These are phyloP conservation scores for Paguma larvata DNA, from an alignment of 2,797 vertebrate genomes.

Conservation along the genomic window DNA sequence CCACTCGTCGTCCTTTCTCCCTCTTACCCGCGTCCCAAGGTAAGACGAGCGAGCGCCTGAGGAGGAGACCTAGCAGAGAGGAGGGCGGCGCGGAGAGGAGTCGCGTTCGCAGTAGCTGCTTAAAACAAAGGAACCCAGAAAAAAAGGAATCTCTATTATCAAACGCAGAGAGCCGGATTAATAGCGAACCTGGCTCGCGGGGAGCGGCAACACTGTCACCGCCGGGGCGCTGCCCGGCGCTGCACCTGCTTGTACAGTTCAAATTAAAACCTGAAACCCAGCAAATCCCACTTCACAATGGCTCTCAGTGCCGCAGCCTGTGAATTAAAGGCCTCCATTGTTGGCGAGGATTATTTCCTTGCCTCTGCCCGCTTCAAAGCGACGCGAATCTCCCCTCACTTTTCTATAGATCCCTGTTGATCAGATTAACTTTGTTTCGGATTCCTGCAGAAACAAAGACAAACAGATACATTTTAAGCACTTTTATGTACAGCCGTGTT, in stretches of 20 bases:
- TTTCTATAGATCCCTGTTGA: conserved; percentile 89
- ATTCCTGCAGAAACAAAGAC: conserved; percentile 89
- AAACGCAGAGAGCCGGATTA: not conserved
- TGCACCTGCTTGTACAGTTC: conserved; percentile 95
- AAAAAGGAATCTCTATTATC: not conserved
- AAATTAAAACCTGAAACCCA: conserved; percentile 95
- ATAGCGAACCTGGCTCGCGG: conserved; percentile 81
- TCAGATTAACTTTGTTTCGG: conserved; percentile 91
- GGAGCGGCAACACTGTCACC: conserved; percentile 88
- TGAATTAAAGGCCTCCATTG: conserved; percentile 90
- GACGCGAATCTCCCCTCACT: conserved; percentile 88
- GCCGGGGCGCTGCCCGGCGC: conserved; percentile 91
- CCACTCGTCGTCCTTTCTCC: not conserved
- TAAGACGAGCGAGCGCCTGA: not conserved
- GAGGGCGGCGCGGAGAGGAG: accelerated
- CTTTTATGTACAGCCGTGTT: conserved; percentile 83
- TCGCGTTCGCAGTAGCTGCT: accelerated
- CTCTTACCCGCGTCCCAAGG: not conserved
- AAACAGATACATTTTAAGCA: conserved; percentile 88
- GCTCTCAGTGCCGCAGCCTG: conserved; percentile 89
- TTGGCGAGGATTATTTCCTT: conserved; percentile 89
- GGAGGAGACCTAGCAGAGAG: accelerated
- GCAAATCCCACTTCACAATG: conserved; percentile 96
- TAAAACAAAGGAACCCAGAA: not conserved
- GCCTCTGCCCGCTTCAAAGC: conserved; percentile 90